Evolutionary conservation across 2,797 vertebrate genomes (phyloP).

Genomic region (Pachyuromys duprasi): DNA sequence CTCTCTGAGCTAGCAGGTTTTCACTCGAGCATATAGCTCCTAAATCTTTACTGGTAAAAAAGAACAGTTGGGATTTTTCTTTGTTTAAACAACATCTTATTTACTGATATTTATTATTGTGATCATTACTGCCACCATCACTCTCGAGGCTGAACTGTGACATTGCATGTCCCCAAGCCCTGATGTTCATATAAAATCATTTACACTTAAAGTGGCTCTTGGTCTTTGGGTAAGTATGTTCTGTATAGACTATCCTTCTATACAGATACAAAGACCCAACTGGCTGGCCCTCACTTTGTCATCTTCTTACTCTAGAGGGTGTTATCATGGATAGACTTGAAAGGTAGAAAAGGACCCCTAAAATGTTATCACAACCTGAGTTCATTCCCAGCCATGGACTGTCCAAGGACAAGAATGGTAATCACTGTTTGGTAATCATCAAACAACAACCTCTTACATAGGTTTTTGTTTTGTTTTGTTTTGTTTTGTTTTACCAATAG

Average conservation of each 20-base stretch:
- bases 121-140: neutral
- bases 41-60: too few species aligned
- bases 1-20: too few species aligned
- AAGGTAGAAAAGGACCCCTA: neutral
- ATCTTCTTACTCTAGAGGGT: neutral
- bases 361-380: neutral
- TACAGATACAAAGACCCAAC: neutral
- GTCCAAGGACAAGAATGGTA: neutral
- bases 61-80: too few species aligned
- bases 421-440: too few species aligned
- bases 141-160: neutral
- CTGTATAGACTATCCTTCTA: neutral
- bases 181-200: neutral
- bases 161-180: neutral
- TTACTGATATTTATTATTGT: neutral
- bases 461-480: too few species aligned
- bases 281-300: neutral
- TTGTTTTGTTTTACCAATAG: neutral
- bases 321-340: neutral
- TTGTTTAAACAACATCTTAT: too few species aligned
- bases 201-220: neutral
- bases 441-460: too few species aligned
- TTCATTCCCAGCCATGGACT: neutral
- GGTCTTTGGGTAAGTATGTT: neutral
- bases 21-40: too few species aligned